Conservation (phyloP, 2,888 invertebrate genomes). For the Noctua janthina region DNA sequence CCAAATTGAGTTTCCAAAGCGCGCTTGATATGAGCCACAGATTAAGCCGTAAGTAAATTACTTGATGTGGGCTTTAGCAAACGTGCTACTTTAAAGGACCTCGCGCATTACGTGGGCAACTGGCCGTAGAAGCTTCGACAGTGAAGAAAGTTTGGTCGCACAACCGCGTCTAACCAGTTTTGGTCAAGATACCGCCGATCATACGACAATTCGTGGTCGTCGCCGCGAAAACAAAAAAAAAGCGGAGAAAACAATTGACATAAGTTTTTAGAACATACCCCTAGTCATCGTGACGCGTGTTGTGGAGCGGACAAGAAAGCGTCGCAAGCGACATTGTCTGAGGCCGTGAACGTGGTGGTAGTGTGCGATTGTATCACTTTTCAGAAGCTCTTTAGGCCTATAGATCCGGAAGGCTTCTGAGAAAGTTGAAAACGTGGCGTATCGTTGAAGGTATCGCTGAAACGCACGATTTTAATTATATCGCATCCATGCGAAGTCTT, state of each 20-base stretch:
- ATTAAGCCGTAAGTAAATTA: constrained; percentile 32
- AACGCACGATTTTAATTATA: not conserved
- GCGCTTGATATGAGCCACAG: constrained; percentile 19
- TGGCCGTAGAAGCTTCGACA: not conserved
- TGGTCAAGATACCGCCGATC: not conserved
- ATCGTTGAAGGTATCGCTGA: not conserved
- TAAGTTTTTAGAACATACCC: not conserved
- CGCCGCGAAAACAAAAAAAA: too few species aligned
- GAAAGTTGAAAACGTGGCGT: not conserved
- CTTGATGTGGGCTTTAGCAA: not conserved
- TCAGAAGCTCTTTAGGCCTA: not conserved
- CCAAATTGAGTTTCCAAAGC: constrained; percentile 18
- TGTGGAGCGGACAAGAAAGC: not conserved
- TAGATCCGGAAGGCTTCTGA: not conserved
- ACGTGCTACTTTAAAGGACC: not conserved
- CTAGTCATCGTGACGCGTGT: not conserved
- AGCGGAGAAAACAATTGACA: not conserved
- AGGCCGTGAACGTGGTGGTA: not conserved
- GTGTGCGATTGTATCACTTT: not conserved
- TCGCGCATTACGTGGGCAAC: not conserved
- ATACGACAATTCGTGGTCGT: not conserved
- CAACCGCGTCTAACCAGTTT: not conserved
- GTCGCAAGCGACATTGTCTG: not conserved
- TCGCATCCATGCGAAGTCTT: too few species aligned
- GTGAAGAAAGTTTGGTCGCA: not conserved